These are phyloP conservation scores for Enteromius paludinosus DNA, from an alignment of 2,797 vertebrate species.

Conservation along the genomic window DNA sequence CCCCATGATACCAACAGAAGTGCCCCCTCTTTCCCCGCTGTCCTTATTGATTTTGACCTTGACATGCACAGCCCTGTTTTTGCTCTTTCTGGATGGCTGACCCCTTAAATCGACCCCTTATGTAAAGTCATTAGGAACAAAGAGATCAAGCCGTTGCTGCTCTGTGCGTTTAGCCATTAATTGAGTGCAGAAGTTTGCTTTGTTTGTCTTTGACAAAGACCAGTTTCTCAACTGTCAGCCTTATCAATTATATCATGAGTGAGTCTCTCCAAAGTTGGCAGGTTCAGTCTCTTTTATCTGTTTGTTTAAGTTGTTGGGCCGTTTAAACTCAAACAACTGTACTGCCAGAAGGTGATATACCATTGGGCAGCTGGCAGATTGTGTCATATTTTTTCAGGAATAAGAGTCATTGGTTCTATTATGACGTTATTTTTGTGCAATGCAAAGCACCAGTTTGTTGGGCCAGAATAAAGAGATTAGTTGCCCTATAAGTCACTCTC, in stretches of 20 bases:
- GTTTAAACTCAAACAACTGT: constrained; percentile 57
- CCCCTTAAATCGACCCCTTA: constrained; percentile 70
- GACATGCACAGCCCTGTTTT: constrained; percentile 48
- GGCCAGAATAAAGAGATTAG: constrained; percentile 14
- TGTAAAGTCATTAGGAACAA: constrained; percentile 74
- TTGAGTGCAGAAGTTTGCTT: constrained; percentile 18
- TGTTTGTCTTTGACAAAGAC: constrained; percentile 26
- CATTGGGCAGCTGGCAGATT: constrained; percentile 37
- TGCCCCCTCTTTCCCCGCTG: constrained; percentile 13
- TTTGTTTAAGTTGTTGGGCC: constrained; percentile 65
- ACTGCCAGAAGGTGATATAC: constrained; percentile 67
- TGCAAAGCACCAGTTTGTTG: neutral
- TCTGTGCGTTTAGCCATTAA: constrained; percentile 5
- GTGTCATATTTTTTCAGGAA: constrained; percentile 22
- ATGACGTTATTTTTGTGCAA: constrained; percentile 21
- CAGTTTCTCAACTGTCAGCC: constrained; percentile 19
- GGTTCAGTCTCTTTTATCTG: constrained; percentile 57
- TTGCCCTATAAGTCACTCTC: neutral
- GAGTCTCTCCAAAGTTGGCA: constrained; percentile 20
- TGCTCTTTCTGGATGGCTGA: constrained; percentile 69
- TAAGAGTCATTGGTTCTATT: constrained; percentile 15
- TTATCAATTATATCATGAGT: constrained; percentile 27
- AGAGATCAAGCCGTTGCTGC: constrained; percentile 60
- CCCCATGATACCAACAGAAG: constrained; percentile 16
- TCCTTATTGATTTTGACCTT: constrained; percentile 59